Conservation (phyloP, 1,140 invertebrate genomes). For the Drosophila repletoides region DNA sequence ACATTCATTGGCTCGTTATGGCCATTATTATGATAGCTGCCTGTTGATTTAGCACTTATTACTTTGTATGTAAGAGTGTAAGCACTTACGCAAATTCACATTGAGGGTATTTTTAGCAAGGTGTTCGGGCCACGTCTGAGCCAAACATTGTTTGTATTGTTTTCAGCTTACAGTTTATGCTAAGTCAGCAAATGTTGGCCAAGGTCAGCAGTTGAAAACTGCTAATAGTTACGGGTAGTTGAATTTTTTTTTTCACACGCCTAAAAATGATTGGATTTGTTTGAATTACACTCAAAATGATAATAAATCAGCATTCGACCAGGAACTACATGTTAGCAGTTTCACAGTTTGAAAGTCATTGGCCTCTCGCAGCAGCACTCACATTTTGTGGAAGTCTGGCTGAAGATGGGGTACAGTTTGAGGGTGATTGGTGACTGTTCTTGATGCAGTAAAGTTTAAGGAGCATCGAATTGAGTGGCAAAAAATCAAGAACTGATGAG, state of each 20-base stretch:
- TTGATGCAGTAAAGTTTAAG: too few species aligned
- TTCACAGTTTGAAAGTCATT: too few species aligned
- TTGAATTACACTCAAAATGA: constrained; percentile 9
- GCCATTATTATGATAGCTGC: constrained; percentile 71
- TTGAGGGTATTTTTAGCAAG: constrained; percentile 42
- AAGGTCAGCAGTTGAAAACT: constrained; percentile 44
- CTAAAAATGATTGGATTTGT: constrained; percentile 12
- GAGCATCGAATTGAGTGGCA: too few species aligned
- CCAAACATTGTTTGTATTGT: constrained; percentile 53
- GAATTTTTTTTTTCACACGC: constrained; percentile 24
- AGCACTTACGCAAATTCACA: constrained; percentile 59
- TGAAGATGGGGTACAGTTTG: too few species aligned
- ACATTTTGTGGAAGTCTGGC: too few species aligned
- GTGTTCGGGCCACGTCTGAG: neutral
- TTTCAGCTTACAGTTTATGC: constrained; percentile 45
- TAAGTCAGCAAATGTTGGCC: constrained; percentile 61
- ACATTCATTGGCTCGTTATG: constrained; percentile 62
- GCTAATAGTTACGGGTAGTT: constrained; percentile 44
- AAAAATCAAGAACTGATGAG: too few species aligned
- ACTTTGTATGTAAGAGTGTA: constrained; percentile 43
- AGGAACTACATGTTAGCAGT: neutral
- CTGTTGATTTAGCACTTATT: constrained; percentile 44
- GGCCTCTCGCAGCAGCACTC: too few species aligned
- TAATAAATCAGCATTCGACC: neutral
- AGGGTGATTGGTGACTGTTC: too few species aligned